Evolutionary conservation across 2,888 invertebrate genomes (phyloP), one percentile per base, ranked within the genome.

Genomic region (Notodromas monacha): DNA sequence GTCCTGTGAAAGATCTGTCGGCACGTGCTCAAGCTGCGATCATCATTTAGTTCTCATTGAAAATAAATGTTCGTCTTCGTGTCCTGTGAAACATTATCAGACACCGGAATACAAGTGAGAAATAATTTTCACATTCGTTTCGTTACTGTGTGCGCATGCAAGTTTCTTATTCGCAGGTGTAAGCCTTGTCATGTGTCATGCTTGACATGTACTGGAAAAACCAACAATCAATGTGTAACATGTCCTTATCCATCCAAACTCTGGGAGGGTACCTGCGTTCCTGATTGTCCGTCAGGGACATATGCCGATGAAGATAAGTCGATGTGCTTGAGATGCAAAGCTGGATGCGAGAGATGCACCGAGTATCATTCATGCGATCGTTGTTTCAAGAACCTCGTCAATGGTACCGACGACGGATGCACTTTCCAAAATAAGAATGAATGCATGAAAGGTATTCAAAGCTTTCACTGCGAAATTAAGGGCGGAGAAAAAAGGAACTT

Each of bases 11-110:
- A 69, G 72, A 39, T 58, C 66, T 37, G 67, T 73, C 3, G 68
- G 73, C 40, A 62, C 63, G 37, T 79, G 79, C 43, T 70, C 68
- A 26, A 72, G 69, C 38, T 79, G 79, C 46, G 74, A 76, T 42
- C 74, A 74, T 48, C 73, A 77, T 44, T 54, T 79, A 36, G 65
- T 77, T 30, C 61, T 77, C 42, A 65, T 68, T 45, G 65, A 67
- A 37, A 68, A 67, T 41, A 65, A 65, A 41, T 79, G 79, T 49
- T 58, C 70, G 40, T 68, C 76, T 4, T 63, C 70, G 0, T 79
- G 79, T 50, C 77, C 77, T 0, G 45, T 61, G 11, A 62, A 67
- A 38, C 70, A 68, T 27, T 77, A 62, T 44, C 77, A 77, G 51
- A 73, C 72, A 2, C 69, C 74, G 42, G 74, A 77, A 46, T 72